phyloP scores from a whole-genome alignment of 2,888 invertebrate genomes.

The Platypus cylindrus region DNA sequence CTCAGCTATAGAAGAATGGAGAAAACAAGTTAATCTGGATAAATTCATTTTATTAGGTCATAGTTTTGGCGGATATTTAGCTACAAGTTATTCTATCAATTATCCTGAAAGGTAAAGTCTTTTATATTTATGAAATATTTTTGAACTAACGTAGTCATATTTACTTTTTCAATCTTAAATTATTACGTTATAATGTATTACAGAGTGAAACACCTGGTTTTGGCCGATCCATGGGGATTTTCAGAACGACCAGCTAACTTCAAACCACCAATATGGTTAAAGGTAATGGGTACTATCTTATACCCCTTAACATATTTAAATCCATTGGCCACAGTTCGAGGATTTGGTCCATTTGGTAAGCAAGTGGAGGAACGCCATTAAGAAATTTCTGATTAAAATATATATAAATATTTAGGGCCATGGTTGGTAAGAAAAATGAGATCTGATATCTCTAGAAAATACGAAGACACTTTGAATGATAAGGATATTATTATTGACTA shows the following conservation, averaged over 20 bases:
- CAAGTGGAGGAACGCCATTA: neutral
- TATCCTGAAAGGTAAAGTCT: slow-evolving; percentile 60
- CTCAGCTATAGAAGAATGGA: slow-evolving; percentile 89
- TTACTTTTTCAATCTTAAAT: neutral
- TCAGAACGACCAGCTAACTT: slow-evolving; percentile 47
- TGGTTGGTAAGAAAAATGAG: slow-evolving; percentile 76
- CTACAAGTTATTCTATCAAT: slow-evolving; percentile 72
- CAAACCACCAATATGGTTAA: slow-evolving; percentile 62
- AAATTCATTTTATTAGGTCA: slow-evolving; percentile 83
- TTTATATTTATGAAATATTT: neutral
- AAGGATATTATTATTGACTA: slow-evolving; percentile 73
- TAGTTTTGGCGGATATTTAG: slow-evolving; percentile 85
- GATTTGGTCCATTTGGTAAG: slow-evolving; percentile 70
- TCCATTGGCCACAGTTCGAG: slow-evolving; percentile 83
- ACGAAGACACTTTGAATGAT: slow-evolving; percentile 52
- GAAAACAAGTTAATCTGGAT: slow-evolving; percentile 71
- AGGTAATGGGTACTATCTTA: slow-evolving; percentile 60
- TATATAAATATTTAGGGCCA: slow-evolving; percentile 50
- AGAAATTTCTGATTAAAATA: neutral
- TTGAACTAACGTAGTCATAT: slow-evolving; percentile 1
- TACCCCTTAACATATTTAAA: slow-evolving; percentile 59
- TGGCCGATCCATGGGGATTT: slow-evolving; percentile 84
- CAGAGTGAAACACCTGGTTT: slow-evolving; percentile 69
- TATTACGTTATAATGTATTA: slow-evolving; percentile 2
- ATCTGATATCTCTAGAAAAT: slow-evolving; percentile 81